phyloP scores from a whole-genome alignment of 1,140 invertebrate species.

The Euwallacea similis region DNA sequence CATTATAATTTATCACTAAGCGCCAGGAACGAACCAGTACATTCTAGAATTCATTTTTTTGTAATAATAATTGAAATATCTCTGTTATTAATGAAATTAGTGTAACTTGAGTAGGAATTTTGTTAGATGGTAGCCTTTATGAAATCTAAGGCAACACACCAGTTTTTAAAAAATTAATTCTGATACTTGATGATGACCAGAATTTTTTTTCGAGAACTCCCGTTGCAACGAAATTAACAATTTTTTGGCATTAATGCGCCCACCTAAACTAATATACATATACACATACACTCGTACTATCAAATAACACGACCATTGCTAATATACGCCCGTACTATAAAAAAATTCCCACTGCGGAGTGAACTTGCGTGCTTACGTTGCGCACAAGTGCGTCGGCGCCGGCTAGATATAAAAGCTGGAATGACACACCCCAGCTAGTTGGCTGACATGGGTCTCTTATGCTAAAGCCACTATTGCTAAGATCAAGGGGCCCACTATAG shows the following conservation, averaged over 20 bases:
- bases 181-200: too few species aligned
- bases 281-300: neutral
- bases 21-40: slow-evolving; percentile 20
- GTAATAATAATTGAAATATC: neutral
- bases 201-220: too few species aligned
- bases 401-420: neutral
- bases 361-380: too few species aligned
- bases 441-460: neutral
- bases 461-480: too few species aligned
- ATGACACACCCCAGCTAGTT: neutral
- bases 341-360: neutral
- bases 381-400: too few species aligned
- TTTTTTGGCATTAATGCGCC: neutral
- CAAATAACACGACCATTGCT: neutral
- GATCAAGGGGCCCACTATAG: neutral
- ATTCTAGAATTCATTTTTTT: slow-evolving; percentile 1
- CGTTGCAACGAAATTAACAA: neutral
- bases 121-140: too few species aligned
- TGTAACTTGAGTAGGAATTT: too few species aligned
- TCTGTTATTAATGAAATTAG: neutral
- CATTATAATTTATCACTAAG: slow-evolving; percentile 30
- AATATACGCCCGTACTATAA: neutral
- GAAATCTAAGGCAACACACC: too few species aligned
- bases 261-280: neutral
- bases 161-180: too few species aligned